Evolutionary conservation across 2,113 vertebrate species (phyloP), one percentile per base, ranked within the genome.

Genomic region (Hylia prasina): DNA sequence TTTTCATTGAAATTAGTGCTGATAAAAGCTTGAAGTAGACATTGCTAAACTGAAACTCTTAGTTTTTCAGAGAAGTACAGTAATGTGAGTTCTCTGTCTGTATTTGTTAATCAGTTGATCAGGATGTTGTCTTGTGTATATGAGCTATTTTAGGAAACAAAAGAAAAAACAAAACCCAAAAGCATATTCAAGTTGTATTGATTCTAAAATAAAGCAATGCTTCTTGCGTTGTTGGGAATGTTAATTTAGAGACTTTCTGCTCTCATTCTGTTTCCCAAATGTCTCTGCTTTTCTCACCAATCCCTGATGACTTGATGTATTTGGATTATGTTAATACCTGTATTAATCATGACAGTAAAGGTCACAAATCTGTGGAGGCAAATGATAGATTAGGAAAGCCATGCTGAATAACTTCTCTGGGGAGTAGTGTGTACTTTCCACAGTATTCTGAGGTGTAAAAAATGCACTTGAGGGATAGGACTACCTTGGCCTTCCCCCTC

Each of bases 1-100:
- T 96, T 94, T 97, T 85, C 77, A 22, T 87, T 96, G 94, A 93
- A 98, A 97, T 97, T 97, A 96, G 91, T 96, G 79, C 96, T 96
- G 96, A 97, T 98, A 97, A 97, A 97, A 97, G 96, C 93, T 89
- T 71, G 86, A 96, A 97, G 68, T 65, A 92, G 90, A 87, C 71
- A 31, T 58, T 65, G 54, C 75, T 96, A 85, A 86, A 57, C 77
- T 86, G 95, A 91, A 96, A 95, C 90, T 95, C 94, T 92, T 92
- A 82, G 86, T 86, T 96, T 97, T 88, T 54, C 51, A 57, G 57
- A 77, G 88, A 47, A 92, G 56, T 28, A 30, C 2, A 0, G 60
- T 58, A 78, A 45, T 76, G 28, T 15, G 93, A 81, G 57, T 83
- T 86, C 79, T 93, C 86, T 71, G 12, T 82, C 79, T 93, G 1